Evolutionary conservation across 2,113 vertebrate species (phyloP), one percentile per base, ranked within the genome.

Genomic region (Bubo blakistoni): DNA sequence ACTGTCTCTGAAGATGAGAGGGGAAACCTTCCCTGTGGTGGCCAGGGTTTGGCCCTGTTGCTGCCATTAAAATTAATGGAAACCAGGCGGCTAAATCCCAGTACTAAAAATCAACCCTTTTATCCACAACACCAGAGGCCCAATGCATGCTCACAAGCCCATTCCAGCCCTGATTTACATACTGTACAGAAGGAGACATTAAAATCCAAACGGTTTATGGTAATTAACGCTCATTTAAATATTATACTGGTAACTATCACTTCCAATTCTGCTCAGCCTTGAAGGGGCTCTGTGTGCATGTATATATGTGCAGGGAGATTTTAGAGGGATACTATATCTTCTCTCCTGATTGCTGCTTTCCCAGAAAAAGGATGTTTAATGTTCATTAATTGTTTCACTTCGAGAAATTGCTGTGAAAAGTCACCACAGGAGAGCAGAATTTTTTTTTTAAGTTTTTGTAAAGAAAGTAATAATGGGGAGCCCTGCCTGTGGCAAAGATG

Each of bases 181-280:
- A 94, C 88, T 81, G 57, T 79, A 52, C 74, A 96, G 96, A 92
- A 94, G 79, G 69, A 97, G 92, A 89, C 83, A 91, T 96, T 94
- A 96, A 95, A 91, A 97, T 83, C 94, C 83, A 49, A 97, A 83
- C 0, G 8, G 81, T 66, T 95, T 89, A 90, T 96, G 93, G 94
- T 93, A 94, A 97, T 97, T 94, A 97, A 95, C 3, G 10, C 77
- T 95, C 92, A 94, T 97, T 96, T 96, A 93, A 96, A 97, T 94
- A 87, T 93, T 70, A 82, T 70, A 83, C 87, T 90, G 73, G 79
- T 93, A 94, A 92, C 88, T 49, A 93, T 96, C 95, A 16, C 91
- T 95, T 92, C 84, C 95, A 93, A 72, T 96, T 91, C 71, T 87
- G 30, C 85, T 95, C 94, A 93, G 88, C 89, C 79, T 96, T 73